Percentiles rank a stretch among this genome's conserved stretches.
Evolutionary conservation across 2,797 vertebrate species (phyloP).

Genomic region (Muraenolepis orangiensis): DNA sequence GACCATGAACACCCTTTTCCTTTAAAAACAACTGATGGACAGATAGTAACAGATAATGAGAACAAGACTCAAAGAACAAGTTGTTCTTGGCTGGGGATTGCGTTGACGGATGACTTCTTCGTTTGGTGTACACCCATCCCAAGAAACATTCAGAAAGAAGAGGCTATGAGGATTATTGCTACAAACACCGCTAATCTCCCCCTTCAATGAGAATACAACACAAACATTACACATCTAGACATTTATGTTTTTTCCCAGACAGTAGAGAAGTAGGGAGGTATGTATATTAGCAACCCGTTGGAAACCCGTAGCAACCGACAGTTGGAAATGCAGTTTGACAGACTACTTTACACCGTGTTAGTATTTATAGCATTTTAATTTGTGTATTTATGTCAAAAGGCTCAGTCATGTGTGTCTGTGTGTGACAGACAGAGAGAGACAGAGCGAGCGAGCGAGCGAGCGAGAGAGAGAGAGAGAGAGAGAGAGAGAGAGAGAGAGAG

Average conservation of each 20-base stretch:
- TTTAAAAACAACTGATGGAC: neutral
- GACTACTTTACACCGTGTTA: neutral
- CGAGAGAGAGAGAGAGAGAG: neutral
- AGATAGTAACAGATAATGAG: neutral
- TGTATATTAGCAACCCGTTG: neutral
- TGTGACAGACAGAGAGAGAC: no score
- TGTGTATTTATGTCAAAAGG: neutral
- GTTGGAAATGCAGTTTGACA: neutral
- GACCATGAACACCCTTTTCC: neutral
- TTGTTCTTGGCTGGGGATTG: neutral
- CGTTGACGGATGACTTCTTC: conserved; percentile 11
- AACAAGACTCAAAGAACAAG: no score
- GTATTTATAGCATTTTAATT: no score
- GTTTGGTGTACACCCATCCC: conserved; percentile 23
- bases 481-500: no score
- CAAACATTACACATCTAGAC: conserved; percentile 33
- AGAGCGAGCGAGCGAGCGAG: neutral
- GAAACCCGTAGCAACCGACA: no score
- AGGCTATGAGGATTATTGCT: conserved; percentile 36
- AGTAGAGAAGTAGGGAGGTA: conserved; percentile 6
- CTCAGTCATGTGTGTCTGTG: neutral
- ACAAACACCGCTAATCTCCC: neutral
- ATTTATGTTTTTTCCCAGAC: conserved; percentile 5
- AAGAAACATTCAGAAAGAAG: conserved; percentile 10
- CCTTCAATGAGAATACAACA: conserved; percentile 20